phyloP scores from a whole-genome alignment of 2,113 vertebrate genomes.

The Malurus alboscapulatus region DNA sequence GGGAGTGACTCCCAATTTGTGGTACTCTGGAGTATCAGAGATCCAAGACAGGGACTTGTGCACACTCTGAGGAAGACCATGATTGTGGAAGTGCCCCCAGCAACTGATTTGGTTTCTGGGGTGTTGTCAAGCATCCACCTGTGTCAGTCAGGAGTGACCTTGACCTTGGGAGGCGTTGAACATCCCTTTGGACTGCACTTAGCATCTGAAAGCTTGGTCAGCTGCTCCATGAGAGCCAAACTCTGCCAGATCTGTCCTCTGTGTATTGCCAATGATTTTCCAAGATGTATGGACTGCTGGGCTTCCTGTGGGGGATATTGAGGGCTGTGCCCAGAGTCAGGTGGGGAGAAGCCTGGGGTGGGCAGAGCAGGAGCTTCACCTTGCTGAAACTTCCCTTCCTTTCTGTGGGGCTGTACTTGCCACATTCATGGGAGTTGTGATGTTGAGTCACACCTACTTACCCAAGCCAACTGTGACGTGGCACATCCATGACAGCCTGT shows the following conservation, averaged over 20 bases:
- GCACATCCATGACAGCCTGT: neutral
- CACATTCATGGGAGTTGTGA: neutral
- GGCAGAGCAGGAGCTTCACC: neutral
- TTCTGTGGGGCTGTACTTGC: neutral
- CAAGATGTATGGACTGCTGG: fast-evolving
- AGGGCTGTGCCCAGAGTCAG: neutral
- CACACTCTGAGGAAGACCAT: neutral
- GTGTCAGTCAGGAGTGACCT: neutral
- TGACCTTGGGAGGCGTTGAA: neutral
- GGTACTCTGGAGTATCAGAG: neutral
- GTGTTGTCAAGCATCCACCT: neutral
- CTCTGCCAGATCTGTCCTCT: neutral
- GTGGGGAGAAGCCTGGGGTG: neutral
- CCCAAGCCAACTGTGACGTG: neutral
- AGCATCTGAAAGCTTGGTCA: neutral
- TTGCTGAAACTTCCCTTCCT: fast-evolving
- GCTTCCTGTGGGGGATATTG: fast-evolving
- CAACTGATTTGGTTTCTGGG: neutral
- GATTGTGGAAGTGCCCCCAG: neutral
- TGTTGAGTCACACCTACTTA: neutral
- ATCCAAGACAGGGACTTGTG: neutral
- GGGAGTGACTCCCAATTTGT: neutral
- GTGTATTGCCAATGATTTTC: neutral
- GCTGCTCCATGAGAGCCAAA: fast-evolving
- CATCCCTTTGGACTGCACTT: neutral